Conservation (phyloP, 1,140 invertebrate genomes). For the Ditylenchus dipsaci region DNA sequence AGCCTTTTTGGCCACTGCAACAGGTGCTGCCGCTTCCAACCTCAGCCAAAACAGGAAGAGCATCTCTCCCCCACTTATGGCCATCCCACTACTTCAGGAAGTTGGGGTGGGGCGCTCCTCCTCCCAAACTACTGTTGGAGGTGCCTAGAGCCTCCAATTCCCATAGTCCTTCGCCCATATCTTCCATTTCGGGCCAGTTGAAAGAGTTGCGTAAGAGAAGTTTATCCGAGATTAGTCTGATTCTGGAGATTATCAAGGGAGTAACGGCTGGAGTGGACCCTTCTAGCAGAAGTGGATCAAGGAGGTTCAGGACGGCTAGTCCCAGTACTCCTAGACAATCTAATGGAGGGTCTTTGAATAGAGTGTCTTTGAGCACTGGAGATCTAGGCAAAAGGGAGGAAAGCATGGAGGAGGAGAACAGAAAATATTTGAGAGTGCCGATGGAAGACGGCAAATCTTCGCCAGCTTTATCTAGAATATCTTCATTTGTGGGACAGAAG, state of each 20-base stretch:
- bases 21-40: background rate
- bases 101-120: background rate
- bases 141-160: background rate
- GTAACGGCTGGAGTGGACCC: background rate
- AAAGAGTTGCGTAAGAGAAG: slow-evolving; percentile 16
- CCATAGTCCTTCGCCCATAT: background rate
- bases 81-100: background rate
- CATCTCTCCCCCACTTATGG: too few species aligned
- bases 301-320: slow-evolving; percentile 2
- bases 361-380: background rate
- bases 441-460: background rate
- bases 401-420: background rate
- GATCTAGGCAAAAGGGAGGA: background rate
- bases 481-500: background rate
- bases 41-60: too few species aligned
- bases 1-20: background rate
- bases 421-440: background rate
- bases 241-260: slow-evolving; percentile 14
- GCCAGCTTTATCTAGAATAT: background rate
- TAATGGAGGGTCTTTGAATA: too few species aligned
- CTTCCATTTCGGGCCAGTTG: slow-evolving; percentile 1
- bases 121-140: background rate
- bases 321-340: background rate
- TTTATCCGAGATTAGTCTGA: slow-evolving; percentile 21
- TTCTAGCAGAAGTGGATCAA: background rate